A percentile compares a stretch with the other conserved stretches of the same genome.
Evolutionary conservation across 2,888 invertebrate species (phyloP).

Genomic region (Chloromyia formosa): DNA sequence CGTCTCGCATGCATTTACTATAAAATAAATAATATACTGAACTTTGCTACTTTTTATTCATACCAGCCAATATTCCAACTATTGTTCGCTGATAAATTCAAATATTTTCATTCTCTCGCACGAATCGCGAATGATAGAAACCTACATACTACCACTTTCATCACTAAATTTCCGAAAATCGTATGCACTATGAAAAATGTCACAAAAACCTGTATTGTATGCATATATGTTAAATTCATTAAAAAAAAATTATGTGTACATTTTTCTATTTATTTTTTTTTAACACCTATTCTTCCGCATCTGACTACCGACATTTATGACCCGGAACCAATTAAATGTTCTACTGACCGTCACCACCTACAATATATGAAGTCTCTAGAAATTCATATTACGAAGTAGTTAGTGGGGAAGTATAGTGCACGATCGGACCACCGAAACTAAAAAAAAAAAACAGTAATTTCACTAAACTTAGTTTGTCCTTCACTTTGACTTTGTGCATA

Average conservation of each 20-base stretch:
- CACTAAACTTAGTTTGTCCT: no score
- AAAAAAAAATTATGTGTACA: background rate
- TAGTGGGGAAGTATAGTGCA: background rate
- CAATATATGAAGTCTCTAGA: background rate
- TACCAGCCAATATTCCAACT: no score
- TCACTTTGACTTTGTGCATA: conserved; percentile 35
- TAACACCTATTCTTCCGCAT: conserved; percentile 16
- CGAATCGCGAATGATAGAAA: no score
- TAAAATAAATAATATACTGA: no score
- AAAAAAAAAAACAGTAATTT: background rate
- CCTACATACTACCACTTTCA: no score
- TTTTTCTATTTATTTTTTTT: background rate
- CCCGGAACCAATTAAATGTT: conserved; percentile 36
- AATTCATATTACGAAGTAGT: background rate
- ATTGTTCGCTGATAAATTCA: no score
- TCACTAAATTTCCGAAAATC: background rate
- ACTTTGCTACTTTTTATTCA: no score
- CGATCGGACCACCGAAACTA: background rate
- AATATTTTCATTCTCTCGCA: no score
- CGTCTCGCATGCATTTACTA: no score
- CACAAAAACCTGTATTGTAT: background rate
- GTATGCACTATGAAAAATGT: background rate
- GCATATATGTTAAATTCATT: background rate
- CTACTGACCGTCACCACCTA: conserved; percentile 1
- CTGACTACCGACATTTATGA: conserved; percentile 19